A percentile compares a stretch with the other conserved stretches of the same genome.
phyloP scores from a whole-genome alignment of 1,140 invertebrate genomes.

The Bilobella aurantiaca region DNA sequence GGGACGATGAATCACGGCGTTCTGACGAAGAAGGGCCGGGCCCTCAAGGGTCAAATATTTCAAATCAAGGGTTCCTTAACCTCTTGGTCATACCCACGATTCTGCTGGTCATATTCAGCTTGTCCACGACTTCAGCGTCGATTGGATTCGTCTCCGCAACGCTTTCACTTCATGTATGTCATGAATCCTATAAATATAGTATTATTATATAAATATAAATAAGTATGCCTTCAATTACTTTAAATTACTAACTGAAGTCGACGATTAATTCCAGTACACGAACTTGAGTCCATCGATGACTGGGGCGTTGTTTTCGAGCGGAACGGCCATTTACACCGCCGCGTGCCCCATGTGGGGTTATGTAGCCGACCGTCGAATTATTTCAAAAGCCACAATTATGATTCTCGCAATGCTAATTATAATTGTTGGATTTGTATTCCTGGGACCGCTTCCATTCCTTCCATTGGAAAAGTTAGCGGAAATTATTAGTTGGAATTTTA shows the following conservation, averaged over 20 bases:
- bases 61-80: slow-evolving; percentile 46
- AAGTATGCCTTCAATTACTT: no score
- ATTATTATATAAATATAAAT: no score
- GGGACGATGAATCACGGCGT: no score
- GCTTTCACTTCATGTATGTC: slow-evolving; percentile 64
- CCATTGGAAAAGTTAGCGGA: slow-evolving; percentile 48
- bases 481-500: background rate
- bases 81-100: slow-evolving; percentile 59
- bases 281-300: slow-evolving; percentile 56
- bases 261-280: slow-evolving; percentile 44
- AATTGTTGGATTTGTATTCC: slow-evolving; percentile 52
- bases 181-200: slow-evolving; percentile 40
- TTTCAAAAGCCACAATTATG: slow-evolving; percentile 55
- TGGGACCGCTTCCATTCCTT: slow-evolving; percentile 64
- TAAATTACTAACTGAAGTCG: no score
- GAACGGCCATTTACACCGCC: slow-evolving; percentile 68
- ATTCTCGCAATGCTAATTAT: slow-evolving; percentile 56
- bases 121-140: slow-evolving; percentile 64
- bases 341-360: slow-evolving; percentile 71
- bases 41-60: background rate
- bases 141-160: slow-evolving; percentile 73
- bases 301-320: slow-evolving; percentile 76
- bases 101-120: slow-evolving; percentile 53
- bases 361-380: slow-evolving; percentile 55
- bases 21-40: no score